Conservation (phyloP, 2,888 invertebrate genomes). For the Eupithecia subfuscata region DNA sequence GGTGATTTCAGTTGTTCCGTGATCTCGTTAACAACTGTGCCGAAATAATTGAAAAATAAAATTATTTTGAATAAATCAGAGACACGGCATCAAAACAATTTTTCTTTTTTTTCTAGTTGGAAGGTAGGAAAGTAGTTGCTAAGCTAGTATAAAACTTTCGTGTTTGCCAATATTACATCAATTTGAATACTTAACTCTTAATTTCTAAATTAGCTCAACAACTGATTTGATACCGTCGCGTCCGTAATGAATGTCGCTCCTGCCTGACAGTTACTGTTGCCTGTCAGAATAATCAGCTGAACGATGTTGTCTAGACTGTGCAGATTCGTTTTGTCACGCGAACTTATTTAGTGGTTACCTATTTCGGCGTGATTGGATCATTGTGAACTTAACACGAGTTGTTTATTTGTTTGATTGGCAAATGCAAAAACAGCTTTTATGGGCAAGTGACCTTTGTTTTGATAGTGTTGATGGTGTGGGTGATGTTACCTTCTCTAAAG, state of each 20-base stretch:
- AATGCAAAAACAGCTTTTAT: background rate
- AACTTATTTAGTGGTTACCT: conserved; percentile 14
- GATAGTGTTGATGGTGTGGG: background rate
- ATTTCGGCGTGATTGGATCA: conserved; percentile 15
- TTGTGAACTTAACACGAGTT: conserved; percentile 13
- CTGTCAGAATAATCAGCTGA: conserved; percentile 30
- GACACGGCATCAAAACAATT: background rate
- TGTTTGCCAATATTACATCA: background rate
- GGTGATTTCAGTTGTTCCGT: background rate
- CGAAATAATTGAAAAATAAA: background rate
- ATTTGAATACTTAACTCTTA: background rate
- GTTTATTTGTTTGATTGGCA: conserved; percentile 2
- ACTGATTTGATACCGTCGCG: conserved; percentile 17
- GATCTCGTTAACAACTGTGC: background rate
- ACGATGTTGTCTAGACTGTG: conserved; percentile 27
- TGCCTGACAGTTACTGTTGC: conserved; percentile 25
- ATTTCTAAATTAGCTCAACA: conserved; percentile 16
- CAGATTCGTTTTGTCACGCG: conserved; percentile 29
- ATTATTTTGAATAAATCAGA: background rate
- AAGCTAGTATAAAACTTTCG: background rate
- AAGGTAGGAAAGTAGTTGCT: background rate
- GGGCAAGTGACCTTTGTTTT: background rate
- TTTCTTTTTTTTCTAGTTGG: background rate
- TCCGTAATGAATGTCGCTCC: conserved; percentile 13
- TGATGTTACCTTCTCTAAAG: background rate